Conservation (phyloP, 2,113 vertebrate species). For the Dendropsophus ebraccatus region DNA sequence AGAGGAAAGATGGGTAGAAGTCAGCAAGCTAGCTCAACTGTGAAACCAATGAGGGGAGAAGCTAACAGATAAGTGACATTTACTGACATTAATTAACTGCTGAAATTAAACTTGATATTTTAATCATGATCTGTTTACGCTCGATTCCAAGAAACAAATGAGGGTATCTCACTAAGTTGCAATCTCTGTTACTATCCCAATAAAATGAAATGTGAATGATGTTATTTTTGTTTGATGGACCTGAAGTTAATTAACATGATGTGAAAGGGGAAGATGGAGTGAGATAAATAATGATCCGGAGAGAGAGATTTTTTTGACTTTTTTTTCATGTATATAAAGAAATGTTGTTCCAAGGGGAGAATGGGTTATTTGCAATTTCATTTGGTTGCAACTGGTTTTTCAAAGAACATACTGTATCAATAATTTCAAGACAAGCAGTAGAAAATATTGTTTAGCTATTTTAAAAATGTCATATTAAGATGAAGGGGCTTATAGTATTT, state of each 20-base stretch:
- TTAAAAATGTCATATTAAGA: no score
- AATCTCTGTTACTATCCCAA: slow-evolving; percentile 83
- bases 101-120: slow-evolving; percentile 88
- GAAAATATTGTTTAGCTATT: background rate
- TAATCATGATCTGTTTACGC: slow-evolving; percentile 85
- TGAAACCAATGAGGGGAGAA: slow-evolving; percentile 77
- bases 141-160: slow-evolving; percentile 78
- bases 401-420: background rate
- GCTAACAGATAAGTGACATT: slow-evolving; percentile 83
- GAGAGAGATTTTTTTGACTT: background rate
- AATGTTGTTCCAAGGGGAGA: background rate
- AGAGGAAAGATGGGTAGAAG: slow-evolving; percentile 70
- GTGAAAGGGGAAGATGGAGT: slow-evolving; percentile 29
- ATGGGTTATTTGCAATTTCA: background rate
- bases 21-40: slow-evolving; percentile 76
- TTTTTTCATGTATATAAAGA: background rate
- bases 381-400: background rate
- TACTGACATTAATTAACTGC: slow-evolving; percentile 87
- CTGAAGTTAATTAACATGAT: slow-evolving; percentile 51
- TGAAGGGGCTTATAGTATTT: no score
- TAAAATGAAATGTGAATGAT: slow-evolving; percentile 77
- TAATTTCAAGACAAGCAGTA: background rate
- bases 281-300: slow-evolving; percentile 9
- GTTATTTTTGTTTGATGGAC: slow-evolving; percentile 45
- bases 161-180: slow-evolving; percentile 80